Evolutionary conservation across 2,113 vertebrate genomes (phyloP).

Genomic region (Amazona vittata): DNA sequence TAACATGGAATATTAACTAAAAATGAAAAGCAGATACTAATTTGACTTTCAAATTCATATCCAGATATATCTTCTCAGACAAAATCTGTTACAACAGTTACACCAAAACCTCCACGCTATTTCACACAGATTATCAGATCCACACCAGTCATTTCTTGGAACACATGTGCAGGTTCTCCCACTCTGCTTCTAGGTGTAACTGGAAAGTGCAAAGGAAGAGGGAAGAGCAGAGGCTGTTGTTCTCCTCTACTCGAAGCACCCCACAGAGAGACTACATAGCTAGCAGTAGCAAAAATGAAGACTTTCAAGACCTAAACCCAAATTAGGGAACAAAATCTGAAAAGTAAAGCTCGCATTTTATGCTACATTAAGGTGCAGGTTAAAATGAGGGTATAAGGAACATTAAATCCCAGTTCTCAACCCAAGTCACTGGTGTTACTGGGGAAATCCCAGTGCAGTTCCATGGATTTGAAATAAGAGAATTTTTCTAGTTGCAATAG

Average conservation of each 20-base stretch:
- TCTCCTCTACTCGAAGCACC: not conserved
- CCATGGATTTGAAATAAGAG: not conserved
- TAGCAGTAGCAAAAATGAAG: not conserved
- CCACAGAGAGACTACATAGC: not conserved
- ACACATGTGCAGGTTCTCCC: not conserved
- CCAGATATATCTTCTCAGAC: not conserved
- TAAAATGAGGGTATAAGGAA: not conserved
- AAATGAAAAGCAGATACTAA: not conserved
- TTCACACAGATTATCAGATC: not conserved
- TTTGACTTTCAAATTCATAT: not conserved
- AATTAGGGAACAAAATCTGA: not conserved
- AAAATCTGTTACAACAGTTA: not conserved
- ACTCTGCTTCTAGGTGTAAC: not conserved
- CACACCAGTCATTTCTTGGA: not conserved
- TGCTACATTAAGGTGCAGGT: not conserved
- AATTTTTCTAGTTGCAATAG: not conserved
- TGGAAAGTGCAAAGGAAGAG: not conserved
- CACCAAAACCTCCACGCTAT: not conserved
- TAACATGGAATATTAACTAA: not conserved
- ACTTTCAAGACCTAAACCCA: not conserved
- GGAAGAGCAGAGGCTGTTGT: not conserved
- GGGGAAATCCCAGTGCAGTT: not conserved
- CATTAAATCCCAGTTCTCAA: not conserved
- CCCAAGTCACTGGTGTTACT: not conserved
- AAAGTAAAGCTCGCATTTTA: not conserved